Percentiles rank a stretch among this genome's conserved stretches.
These are phyloP conservation scores for Cromileptes altivelis DNA, from an alignment of 2,113 vertebrate genomes.

Conservation along the genomic window DNA sequence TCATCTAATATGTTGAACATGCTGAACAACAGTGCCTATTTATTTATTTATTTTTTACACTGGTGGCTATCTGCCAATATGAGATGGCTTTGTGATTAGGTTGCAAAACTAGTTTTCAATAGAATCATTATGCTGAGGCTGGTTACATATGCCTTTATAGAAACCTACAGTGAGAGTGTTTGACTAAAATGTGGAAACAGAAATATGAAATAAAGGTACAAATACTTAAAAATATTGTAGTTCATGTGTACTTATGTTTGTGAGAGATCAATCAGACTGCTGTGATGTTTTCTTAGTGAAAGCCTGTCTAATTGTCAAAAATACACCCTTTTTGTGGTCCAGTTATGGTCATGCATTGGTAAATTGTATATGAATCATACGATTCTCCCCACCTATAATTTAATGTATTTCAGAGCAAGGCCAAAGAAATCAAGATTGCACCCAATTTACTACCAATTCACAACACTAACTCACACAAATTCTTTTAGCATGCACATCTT, in stretches of 20 bases:
- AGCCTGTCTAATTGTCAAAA: not conserved
- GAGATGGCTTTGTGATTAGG: not conserved
- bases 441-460: slow-evolving; percentile 3
- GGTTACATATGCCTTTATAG: not conserved
- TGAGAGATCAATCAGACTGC: not conserved
- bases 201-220: not conserved
- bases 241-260: slow-evolving; percentile 13
- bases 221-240: not conserved
- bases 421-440: slow-evolving; percentile 2
- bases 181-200: not conserved
- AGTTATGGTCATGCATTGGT: not conserved
- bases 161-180: not conserved
- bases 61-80: slow-evolving; percentile 8
- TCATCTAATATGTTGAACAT: not conserved
- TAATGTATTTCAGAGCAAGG: slow-evolving; percentile 3
- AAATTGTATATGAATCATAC: slow-evolving; percentile 5
- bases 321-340: not conserved
- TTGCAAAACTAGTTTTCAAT: not conserved
- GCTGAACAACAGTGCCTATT: not conserved
- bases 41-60: not conserved
- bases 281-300: not conserved
- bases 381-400: not conserved
- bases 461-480: not conserved
- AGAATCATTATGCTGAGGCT: not conserved
- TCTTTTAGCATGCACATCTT: not conserved